Base-by-base conservation (phyloP, 2,888 invertebrate genomes). In the Pseudococcus viburni region DNA sequence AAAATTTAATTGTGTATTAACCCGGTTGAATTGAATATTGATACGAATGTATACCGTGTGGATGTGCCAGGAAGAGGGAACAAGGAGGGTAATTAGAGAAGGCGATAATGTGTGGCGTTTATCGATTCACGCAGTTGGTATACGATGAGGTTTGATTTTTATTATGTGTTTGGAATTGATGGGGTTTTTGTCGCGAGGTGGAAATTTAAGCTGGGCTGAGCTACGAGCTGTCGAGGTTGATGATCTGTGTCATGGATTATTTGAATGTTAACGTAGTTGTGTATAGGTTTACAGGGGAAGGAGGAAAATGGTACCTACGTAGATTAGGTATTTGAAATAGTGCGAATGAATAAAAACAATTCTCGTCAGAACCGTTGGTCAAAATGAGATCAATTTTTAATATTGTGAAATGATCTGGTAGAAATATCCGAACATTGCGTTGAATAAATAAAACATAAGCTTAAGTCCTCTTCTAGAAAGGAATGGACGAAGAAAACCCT, bases 101-200 rank as follows among this genome's bases (percentile, higher is more conserved):
- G 73, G 73, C 19, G 80, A 80, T 80, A 42, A 19, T 59, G 59
- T 59, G 59, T 59, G 59, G n/a, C 59, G 59, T 59, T 59, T 59
- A 59, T 59, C 59, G 19, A 59, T 59, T 19, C 59, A 59, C 19
- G 59, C 17, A 51, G 51, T 5, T 19, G 19, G 59, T n/a, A 19
- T 19, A 59, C 59, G 59, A 59, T 59, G 59, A 59, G 59, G 59
- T 59, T 59, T 59, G 59, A 59, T 59, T 59, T 59, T 59, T 51
- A 59, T 59, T 59, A 33, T 33, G 26, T 33, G 26, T 33, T 33
- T 33, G 26, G 26, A 33, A 33, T 33, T 1, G 26, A 33, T 33
- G 1, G 26, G 26, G 26, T 3, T 33, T n/a, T 1, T 33, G 26
- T 33, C 26, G 3, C 26, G 26, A 33, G 26, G 26, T 19, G 59